These are phyloP conservation scores for Drosophila ohnishii DNA, from an alignment of 1,140 invertebrate species.

Conservation along the genomic window DNA sequence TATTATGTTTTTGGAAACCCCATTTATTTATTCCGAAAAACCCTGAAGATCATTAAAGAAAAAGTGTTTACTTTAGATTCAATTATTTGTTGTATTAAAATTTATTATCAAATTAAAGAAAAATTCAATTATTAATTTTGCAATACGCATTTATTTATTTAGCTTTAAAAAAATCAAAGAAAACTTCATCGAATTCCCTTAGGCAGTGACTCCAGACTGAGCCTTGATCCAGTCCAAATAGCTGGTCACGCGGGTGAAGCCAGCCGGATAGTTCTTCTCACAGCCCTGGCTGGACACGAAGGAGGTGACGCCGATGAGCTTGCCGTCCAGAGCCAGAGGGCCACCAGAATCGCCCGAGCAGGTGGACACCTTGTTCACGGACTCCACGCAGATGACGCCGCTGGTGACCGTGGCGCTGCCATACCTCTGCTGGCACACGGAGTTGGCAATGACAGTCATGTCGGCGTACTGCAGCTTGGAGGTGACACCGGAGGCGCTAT, in stretches of 20 bases:
- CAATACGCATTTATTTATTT: not conserved
- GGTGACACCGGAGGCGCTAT: slow-evolving; percentile 18
- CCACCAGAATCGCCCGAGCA: slow-evolving; percentile 49
- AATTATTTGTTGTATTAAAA: not conserved
- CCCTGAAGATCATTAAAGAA: too few species aligned
- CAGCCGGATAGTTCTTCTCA: slow-evolving; percentile 74
- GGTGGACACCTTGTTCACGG: slow-evolving; percentile 20
- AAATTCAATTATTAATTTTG: not conserved
- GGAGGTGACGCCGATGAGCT: slow-evolving; percentile 78
- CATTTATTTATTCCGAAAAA: not conserved
- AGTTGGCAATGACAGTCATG: slow-evolving; percentile 22
- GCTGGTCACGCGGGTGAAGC: slow-evolving; percentile 83
- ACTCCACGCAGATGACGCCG: slow-evolving; percentile 31
- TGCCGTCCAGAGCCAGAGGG: slow-evolving; percentile 32
- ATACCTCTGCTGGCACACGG: slow-evolving; percentile 16
- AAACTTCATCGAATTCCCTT: not conserved
- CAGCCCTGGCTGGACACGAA: slow-evolving; percentile 81
- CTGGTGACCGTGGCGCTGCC: slow-evolving; percentile 15
- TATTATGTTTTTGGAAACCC: too few species aligned
- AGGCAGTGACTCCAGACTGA: slow-evolving; percentile 15
- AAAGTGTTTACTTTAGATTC: not conserved
- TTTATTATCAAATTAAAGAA: not conserved
- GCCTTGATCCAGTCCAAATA: slow-evolving; percentile 68
- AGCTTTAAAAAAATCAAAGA: not conserved
- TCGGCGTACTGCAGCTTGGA: slow-evolving; percentile 16